Base-by-base conservation (phyloP, 2,797 vertebrate genomes). In the Sebastes vulpes region DNA sequence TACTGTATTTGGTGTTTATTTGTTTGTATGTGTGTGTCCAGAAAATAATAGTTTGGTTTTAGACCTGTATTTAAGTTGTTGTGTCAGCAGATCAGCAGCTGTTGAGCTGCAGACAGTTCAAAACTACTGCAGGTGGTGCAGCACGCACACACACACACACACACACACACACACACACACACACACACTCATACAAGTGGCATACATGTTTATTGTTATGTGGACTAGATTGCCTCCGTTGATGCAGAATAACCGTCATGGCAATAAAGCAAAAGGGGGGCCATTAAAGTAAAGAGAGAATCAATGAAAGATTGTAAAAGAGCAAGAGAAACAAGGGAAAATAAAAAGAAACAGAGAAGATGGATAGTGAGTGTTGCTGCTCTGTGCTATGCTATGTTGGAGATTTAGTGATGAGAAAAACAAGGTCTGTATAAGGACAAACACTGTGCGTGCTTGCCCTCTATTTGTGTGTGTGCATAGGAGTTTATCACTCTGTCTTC, bases 121-220 rank as follows among this genome's bases (percentile, higher is more conserved):
- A 16, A 87, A 83, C 79, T 82, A 75, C 79, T 81, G 81, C 82
- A 79, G 58, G 9, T 54, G 21, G 50, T 50, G 73, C 65, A 64
- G 53, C 73, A 7, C 58, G 72, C 89, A 72, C 68, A 87, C 48
- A 10, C 77, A 20, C 14, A 20, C 54, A 38, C 28, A 35, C 38
- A 18, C 57, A 52, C 65, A 42, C 20, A 63, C 59, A 35, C 59
- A 23, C 59, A 46, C 32, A 42, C 61, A 28, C 23, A 65, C 67
- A 60, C 60, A 48, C 56, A 74, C 31, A 92, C 84, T 72, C 89
- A 69, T 53, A 93, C 87, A 93, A 89, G 91, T 87, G 87, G 82
- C 72, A 65, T 31, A 79, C 52, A 75, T 63, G 53, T 61, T 57
- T 21, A 12, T 11, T 65, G 21, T 11, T 56, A 31, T n/a, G 29